Percentiles rank a stretch among this genome's conserved stretches.
Evolutionary conservation across 2,113 vertebrate species (phyloP).

Genomic region (Chinchilla lanigera): DNA sequence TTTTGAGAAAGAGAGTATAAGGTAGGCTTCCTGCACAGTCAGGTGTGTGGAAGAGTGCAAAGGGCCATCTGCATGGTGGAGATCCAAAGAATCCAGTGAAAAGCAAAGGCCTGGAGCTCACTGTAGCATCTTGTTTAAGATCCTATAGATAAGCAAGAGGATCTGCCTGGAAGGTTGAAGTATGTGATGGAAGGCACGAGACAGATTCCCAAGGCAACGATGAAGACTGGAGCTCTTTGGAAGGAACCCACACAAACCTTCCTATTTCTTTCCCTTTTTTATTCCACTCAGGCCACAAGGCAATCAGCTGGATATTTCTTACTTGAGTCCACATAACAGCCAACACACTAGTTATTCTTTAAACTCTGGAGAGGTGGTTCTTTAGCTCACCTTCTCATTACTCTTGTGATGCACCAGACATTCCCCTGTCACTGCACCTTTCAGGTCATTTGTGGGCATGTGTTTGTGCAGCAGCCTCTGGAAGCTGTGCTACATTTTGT

Average conservation of each 20-base stretch:
- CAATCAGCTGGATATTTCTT: not conserved
- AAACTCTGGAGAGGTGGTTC: not conserved
- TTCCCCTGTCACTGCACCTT: not conserved
- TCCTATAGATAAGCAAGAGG: not conserved
- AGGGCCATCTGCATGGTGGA: not conserved
- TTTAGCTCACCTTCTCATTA: not conserved
- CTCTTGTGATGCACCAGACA: not conserved
- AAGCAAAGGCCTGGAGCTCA: not conserved
- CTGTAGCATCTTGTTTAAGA: not conserved
- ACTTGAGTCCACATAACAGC: not conserved
- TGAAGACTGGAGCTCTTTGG: not conserved
- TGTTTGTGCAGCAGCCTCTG: not conserved
- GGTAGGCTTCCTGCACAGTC: not conserved
- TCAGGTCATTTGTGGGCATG: not conserved
- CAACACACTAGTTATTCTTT: not conserved
- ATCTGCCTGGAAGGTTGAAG: not conserved
- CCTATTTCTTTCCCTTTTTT: not conserved
- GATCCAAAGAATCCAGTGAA: not conserved
- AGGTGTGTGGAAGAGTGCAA: not conserved
- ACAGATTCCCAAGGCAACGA: not conserved
- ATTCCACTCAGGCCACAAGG: not conserved
- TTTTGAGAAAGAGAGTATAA: not conserved
- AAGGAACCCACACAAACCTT: not conserved
- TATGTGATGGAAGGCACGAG: not conserved
- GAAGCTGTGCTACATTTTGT: not conserved